These are phyloP conservation scores for Petrolisthes manimaculis DNA, from an alignment of 2,888 invertebrate genomes.

Conservation along the genomic window DNA sequence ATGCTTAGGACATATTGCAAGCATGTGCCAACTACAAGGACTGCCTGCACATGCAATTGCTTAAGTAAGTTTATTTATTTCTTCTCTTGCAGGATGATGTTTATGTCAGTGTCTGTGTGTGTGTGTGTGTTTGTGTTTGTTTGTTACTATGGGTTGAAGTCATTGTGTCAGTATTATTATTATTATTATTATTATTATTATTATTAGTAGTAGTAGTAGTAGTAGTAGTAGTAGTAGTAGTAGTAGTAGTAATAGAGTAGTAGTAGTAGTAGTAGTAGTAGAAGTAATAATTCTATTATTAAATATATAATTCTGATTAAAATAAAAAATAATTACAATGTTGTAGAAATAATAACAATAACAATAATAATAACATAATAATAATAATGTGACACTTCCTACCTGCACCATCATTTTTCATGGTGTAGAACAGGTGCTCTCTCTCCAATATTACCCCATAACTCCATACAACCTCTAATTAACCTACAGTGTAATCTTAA, in stretches of 20 bases:
- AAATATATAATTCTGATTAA: too few species aligned
- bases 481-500: too few species aligned
- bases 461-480: too few species aligned
- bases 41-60: background rate
- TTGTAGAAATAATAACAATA: too few species aligned
- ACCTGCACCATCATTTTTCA: too few species aligned
- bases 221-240: background rate
- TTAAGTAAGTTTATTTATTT: background rate
- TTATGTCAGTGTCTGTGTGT: background rate
- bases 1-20: background rate
- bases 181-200: background rate
- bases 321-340: too few species aligned
- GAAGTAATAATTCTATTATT: too few species aligned
- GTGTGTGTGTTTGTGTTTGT: conserved; percentile 11
- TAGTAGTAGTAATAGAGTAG: background rate
- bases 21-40: background rate
- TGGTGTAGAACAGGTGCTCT: too few species aligned
- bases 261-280: background rate
- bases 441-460: too few species aligned
- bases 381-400: background rate
- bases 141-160: background rate
- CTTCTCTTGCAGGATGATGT: background rate
- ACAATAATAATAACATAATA: background rate
- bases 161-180: background rate
- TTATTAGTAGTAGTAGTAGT: background rate